Base-by-base conservation (phyloP, 1,140 invertebrate genomes). In the Steinernema khuongi region DNA sequence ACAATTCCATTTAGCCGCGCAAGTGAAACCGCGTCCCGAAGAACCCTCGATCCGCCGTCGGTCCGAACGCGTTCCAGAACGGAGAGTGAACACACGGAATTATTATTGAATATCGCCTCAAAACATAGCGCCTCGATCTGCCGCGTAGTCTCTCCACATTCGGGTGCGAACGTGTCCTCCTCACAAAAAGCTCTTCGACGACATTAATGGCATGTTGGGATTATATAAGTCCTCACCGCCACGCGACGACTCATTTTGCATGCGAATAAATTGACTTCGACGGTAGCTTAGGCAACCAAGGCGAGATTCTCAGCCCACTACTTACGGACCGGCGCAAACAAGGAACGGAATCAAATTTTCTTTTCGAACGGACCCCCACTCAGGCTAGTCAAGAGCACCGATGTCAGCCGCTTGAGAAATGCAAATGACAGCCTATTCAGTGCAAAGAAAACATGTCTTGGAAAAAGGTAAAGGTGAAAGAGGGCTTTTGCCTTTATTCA, bases 211-310 rank as follows among this genome's bases (percentile, higher is more conserved):
- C 50, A 60, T 60, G 50, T 22, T 11, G 11, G 50, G 26, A 14
- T 60, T 14, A 60, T 7, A 60, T 22, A 60, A 14, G 50, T 22
- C 50, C 4, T 22, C 19, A 4, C 50, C 50, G 14, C 22, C 50
- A 22, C 22, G 4, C 50, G 50, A 60, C 50, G 36, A 60, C 50
- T 60, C 50, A 60, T 60, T 60, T 60, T 22, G 22, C 11, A 60
- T 60, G 50, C 19, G 22, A 60, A 60, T 60, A 60, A 60, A 60
- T 60, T 60, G 50, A 60, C 50, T 60, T 60, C 26, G 50, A 22
- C 50, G 50, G 50, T 60, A 60, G 50, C 50, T 17, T 60, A 17
- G 50, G 50, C 50, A 60, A 11, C 50, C 14, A 26, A 60, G 4
- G 50, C 50, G 22, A 7, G 50, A 60, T 26, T 60, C 50, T 22